Base-by-base conservation (phyloP, 2,888 invertebrate genomes). In the Incurvaria masculella region DNA sequence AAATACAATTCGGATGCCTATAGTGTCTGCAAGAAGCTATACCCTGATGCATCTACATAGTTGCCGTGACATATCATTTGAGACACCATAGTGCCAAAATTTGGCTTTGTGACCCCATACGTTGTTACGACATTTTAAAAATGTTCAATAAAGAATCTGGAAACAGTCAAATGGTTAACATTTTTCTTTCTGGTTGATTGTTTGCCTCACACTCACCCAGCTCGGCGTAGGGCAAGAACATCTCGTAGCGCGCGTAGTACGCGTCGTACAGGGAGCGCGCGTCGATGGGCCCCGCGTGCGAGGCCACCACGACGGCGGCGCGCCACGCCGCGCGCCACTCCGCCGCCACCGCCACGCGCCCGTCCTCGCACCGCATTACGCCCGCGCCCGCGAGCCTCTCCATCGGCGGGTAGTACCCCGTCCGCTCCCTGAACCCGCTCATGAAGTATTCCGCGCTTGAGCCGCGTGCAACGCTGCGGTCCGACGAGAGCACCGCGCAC, bases 281-380 rank as follows among this genome's bases (percentile, higher is more conserved):
- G 0, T 63, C 23, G 19, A 64, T 51, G 14, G 71, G 60, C 2
- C 52, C 42, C 3, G 52, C 26, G 21, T 53, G 55, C 2, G 69
- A 69, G 0, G 66, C 58, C n/a, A 78, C 51, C 10, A 74, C 56
- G 52, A 65, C 66, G 14, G 72, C 70, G 14, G 74, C 55, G 2
- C 74, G 66, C 73, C 72, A 75, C 49, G 72, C 66, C 0, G 62
- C 57, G 40, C 75, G 69, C 75, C 76, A 75, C 0, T 55, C 52
- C 1, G 65, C 49, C n/a, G 67, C 55, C 46, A 76, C 56, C 2
- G 61, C 55, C 17, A 75, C 62, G 23, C 64, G 56, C 1, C 63
- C 57, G 0, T 60, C 65, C n/a, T 54, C 50, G 3, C 50, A 43
- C 27, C 57, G 54, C 2, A 68, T 45, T 4, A 74, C 70, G 2